phyloP scores from a whole-genome alignment of 1,140 invertebrate genomes.

The Oryctes rhinoceros region DNA sequence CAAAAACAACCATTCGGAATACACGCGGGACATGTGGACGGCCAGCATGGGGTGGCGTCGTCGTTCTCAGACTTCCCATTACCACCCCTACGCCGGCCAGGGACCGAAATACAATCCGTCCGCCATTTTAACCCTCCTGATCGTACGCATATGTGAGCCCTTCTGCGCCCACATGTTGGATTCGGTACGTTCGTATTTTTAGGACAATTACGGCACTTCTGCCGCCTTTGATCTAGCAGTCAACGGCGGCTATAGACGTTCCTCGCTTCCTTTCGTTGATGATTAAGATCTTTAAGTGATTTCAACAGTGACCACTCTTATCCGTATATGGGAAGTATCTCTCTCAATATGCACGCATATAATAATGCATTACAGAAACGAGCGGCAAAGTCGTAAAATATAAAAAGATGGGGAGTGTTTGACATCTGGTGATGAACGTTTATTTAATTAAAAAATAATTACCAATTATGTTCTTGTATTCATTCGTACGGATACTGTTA shows the following conservation, averaged over 20 bases:
- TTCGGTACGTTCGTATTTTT: conserved; percentile 8
- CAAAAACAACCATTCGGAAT: background rate
- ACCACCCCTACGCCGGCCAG: background rate
- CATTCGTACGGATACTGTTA: background rate
- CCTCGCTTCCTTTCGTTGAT: background rate
- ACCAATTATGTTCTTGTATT: background rate
- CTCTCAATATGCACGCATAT: background rate
- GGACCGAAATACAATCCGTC: background rate
- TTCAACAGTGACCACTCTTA: background rate
- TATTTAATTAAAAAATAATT: background rate
- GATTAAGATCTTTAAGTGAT: conserved; percentile 21
- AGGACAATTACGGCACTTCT: background rate
- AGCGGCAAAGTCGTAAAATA: background rate
- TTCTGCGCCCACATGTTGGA: conserved; percentile 13
- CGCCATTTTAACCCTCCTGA: background rate
- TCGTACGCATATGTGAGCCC: background rate
- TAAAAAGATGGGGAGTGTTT: background rate
- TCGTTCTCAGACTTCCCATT: background rate
- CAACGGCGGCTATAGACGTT: background rate
- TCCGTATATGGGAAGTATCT: background rate
- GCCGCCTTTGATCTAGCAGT: conserved; percentile 20
- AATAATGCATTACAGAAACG: background rate
- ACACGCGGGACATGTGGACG: conserved; percentile 1
- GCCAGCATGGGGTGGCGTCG: conserved; percentile 15
- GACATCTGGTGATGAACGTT: background rate